Evolutionary conservation across 2,797 vertebrate genomes (phyloP).

Genomic region (Crocidura indochinensis): DNA sequence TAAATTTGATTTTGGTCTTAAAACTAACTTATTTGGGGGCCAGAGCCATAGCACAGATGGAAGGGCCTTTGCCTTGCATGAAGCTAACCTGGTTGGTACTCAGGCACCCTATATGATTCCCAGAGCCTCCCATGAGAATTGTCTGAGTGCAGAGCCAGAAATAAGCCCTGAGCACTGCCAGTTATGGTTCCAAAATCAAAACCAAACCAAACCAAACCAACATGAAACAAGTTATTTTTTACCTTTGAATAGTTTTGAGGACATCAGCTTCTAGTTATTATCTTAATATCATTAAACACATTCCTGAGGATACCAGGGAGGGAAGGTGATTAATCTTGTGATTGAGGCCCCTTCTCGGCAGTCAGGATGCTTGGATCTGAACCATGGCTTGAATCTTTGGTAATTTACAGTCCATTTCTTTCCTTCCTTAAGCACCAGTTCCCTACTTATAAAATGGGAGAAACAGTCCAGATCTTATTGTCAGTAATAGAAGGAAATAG

Average conservation of each 20-base stretch:
- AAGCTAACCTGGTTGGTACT: too few species aligned
- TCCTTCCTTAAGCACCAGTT: slow-evolving; percentile 9
- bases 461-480: not conserved
- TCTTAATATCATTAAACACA: not conserved
- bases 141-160: too few species aligned
- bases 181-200: too few species aligned
- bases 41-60: too few species aligned
- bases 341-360: not conserved
- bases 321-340: not conserved
- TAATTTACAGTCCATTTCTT: not conserved
- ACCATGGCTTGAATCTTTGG: too few species aligned
- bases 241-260: slow-evolving; percentile 62
- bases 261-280: slow-evolving; percentile 40
- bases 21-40: too few species aligned
- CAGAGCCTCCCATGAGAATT: too few species aligned
- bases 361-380: not conserved
- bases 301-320: not conserved
- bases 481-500: slow-evolving; percentile 12
- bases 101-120: too few species aligned
- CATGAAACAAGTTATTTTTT: not conserved
- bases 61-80: too few species aligned
- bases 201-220: too few species aligned
- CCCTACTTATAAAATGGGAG: slow-evolving; percentile 17
- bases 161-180: too few species aligned
- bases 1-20: too few species aligned